These are phyloP conservation scores for Acipenser ruthenus DNA, from an alignment of 2,797 vertebrate species.

Conservation along the genomic window DNA sequence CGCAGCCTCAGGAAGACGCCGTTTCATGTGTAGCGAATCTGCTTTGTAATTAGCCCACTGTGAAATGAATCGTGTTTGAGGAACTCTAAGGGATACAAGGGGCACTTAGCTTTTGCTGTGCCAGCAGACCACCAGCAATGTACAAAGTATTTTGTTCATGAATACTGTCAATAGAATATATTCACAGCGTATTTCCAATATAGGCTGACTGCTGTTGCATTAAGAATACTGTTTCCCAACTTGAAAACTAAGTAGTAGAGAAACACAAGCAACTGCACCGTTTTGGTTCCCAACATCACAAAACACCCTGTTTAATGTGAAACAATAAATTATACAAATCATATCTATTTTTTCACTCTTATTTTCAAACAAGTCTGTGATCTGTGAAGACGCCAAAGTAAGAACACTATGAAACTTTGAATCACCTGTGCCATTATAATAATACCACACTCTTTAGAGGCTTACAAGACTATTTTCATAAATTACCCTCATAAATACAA, in stretches of 20 bases:
- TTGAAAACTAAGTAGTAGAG: background rate
- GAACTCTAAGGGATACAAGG: slow-evolving; percentile 38
- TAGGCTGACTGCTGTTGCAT: background rate
- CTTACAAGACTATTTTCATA: no score
- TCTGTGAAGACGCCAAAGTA: no score
- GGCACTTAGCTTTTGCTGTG: slow-evolving; percentile 44
- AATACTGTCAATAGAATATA: background rate
- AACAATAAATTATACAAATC: no score
- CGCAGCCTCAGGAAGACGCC: slow-evolving; percentile 52
- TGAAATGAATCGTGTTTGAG: slow-evolving; percentile 53
- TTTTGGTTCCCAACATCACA: background rate
- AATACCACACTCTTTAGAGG: no score
- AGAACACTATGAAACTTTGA: no score
- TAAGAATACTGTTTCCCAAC: background rate
- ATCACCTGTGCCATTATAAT: no score
- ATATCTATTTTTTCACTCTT: no score
- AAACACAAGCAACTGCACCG: background rate
- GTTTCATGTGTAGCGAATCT: slow-evolving; percentile 66
- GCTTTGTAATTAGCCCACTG: slow-evolving; percentile 76
- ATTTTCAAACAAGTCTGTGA: no score
- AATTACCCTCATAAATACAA: no score
- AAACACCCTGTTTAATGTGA: background rate
- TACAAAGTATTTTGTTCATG: slow-evolving; percentile 10
- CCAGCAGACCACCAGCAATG: slow-evolving; percentile 49
- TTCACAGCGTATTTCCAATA: background rate